A percentile compares a stretch with the other conserved stretches of the same genome.
These are phyloP conservation scores for Drosophila lacteicornis DNA, from an alignment of 1,140 invertebrate genomes.

Conservation along the genomic window DNA sequence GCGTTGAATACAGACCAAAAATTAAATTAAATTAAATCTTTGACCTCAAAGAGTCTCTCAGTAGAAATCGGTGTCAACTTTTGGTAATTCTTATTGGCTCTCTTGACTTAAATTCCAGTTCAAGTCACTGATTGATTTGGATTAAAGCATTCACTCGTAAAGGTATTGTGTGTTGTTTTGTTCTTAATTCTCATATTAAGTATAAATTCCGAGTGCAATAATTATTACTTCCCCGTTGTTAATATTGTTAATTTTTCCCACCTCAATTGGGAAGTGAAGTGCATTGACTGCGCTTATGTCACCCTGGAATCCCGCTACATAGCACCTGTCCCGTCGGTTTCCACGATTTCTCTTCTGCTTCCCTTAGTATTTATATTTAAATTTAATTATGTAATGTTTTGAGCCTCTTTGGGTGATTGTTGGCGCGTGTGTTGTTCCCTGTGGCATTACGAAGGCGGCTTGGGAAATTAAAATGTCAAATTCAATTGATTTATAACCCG, in stretches of 20 bases:
- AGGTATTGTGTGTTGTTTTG: neutral
- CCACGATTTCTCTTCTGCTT: conserved; percentile 4
- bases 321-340: neutral
- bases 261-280: conserved; percentile 15
- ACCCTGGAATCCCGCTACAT: conserved; percentile 3
- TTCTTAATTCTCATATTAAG: neutral
- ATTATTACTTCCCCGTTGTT: neutral
- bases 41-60: no score
- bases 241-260: conserved; percentile 9
- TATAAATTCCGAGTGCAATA: neutral
- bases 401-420: conserved; percentile 21
- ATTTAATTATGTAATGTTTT: conserved; percentile 45
- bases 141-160: neutral
- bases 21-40: no score
- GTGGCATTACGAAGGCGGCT: conserved; percentile 3
- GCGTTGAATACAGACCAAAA: no score
- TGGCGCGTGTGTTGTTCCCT: conserved; percentile 1
- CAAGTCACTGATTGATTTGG: no score
- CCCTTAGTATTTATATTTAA: conserved; percentile 27
- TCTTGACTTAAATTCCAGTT: no score
- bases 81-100: no score
- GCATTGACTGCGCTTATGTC: conserved; percentile 22
- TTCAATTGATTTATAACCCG: conserved; percentile 72
- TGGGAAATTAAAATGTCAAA: conserved; percentile 71
- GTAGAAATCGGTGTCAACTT: no score